Conservation (phyloP, 2,888 invertebrate genomes). For the Acrobasis repandana region DNA sequence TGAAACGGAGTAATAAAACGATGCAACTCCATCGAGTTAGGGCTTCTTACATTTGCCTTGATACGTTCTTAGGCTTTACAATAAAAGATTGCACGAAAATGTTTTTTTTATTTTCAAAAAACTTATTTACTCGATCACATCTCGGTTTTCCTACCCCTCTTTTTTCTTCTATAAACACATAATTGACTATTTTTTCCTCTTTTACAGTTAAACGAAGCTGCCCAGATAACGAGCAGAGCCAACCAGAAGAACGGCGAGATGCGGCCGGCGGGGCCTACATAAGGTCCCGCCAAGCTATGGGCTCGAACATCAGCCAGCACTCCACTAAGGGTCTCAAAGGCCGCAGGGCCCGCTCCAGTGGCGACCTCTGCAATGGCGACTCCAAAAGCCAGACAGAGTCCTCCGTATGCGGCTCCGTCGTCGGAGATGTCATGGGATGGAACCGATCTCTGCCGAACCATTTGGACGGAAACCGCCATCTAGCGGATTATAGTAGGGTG, state of each 20-base stretch:
- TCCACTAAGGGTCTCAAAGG: conserved; percentile 88
- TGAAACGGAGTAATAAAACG: no score
- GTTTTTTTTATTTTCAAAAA: no score
- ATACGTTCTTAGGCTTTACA: no score
- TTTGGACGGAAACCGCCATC: conserved; percentile 84
- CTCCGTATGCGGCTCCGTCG: conserved; percentile 78
- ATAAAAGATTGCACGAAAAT: no score
- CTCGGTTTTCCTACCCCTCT: no score
- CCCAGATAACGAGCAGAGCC: conserved; percentile 43
- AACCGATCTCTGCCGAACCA: conserved; percentile 87
- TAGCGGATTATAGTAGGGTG: conserved; percentile 80
- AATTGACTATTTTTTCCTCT: conserved; percentile 15
- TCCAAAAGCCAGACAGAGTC: conserved; percentile 75
- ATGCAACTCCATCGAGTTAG: no score
- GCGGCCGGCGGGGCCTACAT: conserved; percentile 73
- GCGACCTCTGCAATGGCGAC: conserved; percentile 87
- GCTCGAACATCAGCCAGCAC: conserved; percentile 90
- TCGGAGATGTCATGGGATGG: conserved; percentile 79
- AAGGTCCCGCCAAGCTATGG: conserved; percentile 85
- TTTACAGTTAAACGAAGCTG: conserved; percentile 54
- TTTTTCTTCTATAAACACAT: no score
- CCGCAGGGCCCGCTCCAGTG: conserved; percentile 88
- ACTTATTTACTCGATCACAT: no score
- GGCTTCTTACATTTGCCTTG: no score
- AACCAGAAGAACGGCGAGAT: conserved; percentile 56